phyloP scores from a whole-genome alignment of 1,140 invertebrate species.

The Colletes latitarsis region DNA sequence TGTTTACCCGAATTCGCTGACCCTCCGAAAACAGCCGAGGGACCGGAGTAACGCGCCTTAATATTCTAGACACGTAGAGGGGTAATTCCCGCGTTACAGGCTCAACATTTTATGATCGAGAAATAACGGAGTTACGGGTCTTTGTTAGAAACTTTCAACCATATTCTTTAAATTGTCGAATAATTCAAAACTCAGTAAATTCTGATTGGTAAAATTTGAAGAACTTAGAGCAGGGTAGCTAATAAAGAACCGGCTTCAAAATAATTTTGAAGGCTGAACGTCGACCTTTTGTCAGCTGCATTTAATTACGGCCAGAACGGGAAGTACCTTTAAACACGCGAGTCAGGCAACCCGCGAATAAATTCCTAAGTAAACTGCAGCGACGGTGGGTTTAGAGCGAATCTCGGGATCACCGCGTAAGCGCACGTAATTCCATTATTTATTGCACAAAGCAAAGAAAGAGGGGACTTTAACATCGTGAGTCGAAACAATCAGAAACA shows the following conservation, averaged over 20 bases:
- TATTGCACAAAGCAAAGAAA: constrained; percentile 15
- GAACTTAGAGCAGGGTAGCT: too few relatives aligned
- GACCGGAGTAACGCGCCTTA: too few relatives aligned
- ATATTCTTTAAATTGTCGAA: too few relatives aligned
- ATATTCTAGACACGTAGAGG: too few relatives aligned
- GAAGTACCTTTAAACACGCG: constrained; percentile 3
- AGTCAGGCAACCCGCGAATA: constrained; percentile 20
- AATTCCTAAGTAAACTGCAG: constrained; percentile 5
- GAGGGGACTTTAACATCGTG: not conserved
- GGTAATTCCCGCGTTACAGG: too few relatives aligned
- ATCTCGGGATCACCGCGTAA: not conserved
- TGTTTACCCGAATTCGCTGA: constrained; percentile 19
- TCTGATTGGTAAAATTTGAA: too few relatives aligned
- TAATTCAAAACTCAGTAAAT: too few relatives aligned
- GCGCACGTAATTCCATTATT: constrained; percentile 27
- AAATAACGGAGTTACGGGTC: too few relatives aligned
- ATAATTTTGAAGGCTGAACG: not conserved
- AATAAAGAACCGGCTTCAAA: not conserved
- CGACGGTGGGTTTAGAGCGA: not conserved
- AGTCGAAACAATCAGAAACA: constrained; percentile 7
- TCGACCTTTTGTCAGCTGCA: not conserved
- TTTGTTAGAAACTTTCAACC: too few relatives aligned
- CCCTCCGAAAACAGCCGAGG: not conserved
- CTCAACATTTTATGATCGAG: too few relatives aligned
- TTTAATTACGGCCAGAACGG: not conserved